Evolutionary conservation across 2,888 invertebrate species (phyloP).

Genomic region (Scaptomyza cyrtandrae): DNA sequence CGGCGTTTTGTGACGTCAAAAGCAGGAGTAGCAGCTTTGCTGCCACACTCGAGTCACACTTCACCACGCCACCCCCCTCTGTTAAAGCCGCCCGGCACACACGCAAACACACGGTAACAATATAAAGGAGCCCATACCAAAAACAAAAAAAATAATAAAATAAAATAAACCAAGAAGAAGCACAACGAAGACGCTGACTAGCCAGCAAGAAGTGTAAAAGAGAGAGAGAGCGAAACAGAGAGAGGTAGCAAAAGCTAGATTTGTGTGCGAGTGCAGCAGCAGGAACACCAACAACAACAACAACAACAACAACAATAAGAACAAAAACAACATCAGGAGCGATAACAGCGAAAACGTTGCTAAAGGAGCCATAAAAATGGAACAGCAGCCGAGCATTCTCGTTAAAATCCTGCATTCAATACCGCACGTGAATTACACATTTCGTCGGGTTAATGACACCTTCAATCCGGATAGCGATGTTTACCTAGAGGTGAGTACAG

Average conservation of each 20-base stretch:
- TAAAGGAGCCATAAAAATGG: constrained; percentile 84
- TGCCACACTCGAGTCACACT: constrained; percentile 40
- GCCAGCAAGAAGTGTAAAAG: constrained; percentile 21
- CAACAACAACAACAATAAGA: constrained; percentile 21
- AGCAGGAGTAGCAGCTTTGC: constrained; percentile 40
- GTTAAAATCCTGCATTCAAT: constrained; percentile 94
- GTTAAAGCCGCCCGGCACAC: constrained; percentile 26
- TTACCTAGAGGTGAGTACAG: constrained; percentile 92
- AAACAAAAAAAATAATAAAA: constrained; percentile 25
- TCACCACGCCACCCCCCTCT: constrained; percentile 7
- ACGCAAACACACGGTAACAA: constrained; percentile 37
- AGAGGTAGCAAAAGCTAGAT: constrained; percentile 23
- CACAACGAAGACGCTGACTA: constrained; percentile 27
- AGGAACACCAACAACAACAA: constrained; percentile 30
- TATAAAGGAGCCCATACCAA: constrained; percentile 48
- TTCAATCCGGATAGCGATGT: constrained; percentile 95
- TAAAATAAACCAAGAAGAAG: constrained; percentile 16
- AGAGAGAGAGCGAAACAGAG: constrained; percentile 7
- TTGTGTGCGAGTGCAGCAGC: constrained; percentile 50
- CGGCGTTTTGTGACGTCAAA: constrained; percentile 67
- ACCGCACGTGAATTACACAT: constrained; percentile 96
- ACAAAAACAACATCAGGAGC: constrained; percentile 30
- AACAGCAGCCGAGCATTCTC: constrained; percentile 92
- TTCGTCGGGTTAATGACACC: constrained; percentile 94
- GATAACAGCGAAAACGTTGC: constrained; percentile 40